A percentile compares a stretch with the other conserved stretches of the same genome.
Conservation (phyloP, 2,113 vertebrate genomes). For the Thamnaconus septentrionalis region DNA sequence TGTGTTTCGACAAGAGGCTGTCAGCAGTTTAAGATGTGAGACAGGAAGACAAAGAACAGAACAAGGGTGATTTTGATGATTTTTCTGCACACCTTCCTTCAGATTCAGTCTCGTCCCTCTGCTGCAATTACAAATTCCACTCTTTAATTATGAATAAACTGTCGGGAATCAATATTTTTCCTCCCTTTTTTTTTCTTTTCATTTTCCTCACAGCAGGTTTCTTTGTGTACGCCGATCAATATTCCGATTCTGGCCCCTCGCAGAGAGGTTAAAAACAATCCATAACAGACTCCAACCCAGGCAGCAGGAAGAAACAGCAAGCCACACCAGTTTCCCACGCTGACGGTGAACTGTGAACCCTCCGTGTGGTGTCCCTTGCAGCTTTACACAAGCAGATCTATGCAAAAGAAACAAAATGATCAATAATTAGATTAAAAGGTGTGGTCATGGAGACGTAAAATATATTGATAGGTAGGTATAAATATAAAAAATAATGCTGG, state of each 20-base stretch:
- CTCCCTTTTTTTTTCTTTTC: constrained; percentile 15
- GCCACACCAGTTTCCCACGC: constrained; percentile 49
- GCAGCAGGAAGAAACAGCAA: constrained; percentile 47
- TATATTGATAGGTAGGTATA: no score
- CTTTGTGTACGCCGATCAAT: constrained; percentile 61
- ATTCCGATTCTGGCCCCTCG: constrained; percentile 37
- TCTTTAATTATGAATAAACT: constrained; percentile 54
- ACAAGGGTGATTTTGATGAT: not conserved
- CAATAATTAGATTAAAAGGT: no score
- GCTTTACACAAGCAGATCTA: constrained; percentile 2
- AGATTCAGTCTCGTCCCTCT: constrained; percentile 2
- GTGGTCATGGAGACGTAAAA: no score
- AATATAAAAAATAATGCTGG: no score
- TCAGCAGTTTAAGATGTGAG: not conserved
- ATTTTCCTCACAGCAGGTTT: constrained; percentile 42
- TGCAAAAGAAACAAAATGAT: constrained; percentile 1
- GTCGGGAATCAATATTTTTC: constrained; percentile 58
- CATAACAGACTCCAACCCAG: constrained; percentile 54
- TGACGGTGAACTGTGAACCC: constrained; percentile 7
- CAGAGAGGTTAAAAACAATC: constrained; percentile 51
- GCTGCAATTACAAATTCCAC: constrained; percentile 24
- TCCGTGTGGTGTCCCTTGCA: constrained; percentile 2
- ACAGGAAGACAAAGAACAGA: constrained; percentile 6
- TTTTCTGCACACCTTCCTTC: constrained; percentile 22
- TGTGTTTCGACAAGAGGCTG: no score